Conservation (phyloP, 2,888 invertebrate species). For the Cenopis cana region DNA sequence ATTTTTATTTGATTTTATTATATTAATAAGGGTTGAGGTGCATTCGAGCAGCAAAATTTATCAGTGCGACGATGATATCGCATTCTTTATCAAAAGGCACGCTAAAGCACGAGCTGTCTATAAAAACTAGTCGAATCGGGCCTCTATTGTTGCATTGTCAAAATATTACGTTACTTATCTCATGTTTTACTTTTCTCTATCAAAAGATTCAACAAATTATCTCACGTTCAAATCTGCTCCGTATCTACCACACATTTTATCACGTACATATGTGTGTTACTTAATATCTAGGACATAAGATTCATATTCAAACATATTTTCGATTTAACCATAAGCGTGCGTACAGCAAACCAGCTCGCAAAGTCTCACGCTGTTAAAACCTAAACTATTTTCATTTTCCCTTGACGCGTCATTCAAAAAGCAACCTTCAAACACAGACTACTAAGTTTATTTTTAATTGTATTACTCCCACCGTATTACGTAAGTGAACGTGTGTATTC, state of each 20-base stretch:
- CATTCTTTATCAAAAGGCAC: background rate
- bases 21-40: no score
- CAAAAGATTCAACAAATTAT: background rate
- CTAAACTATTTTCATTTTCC: constrained; percentile 9
- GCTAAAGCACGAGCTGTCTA: background rate
- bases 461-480: constrained; percentile 7
- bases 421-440: background rate
- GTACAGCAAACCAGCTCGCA: background rate
- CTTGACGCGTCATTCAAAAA: constrained; percentile 1
- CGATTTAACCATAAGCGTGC: background rate
- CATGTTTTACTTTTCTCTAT: background rate
- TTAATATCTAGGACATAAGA: background rate
- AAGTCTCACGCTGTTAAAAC: constrained; percentile 24
- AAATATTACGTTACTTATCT: background rate
- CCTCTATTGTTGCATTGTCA: background rate
- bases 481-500: constrained; percentile 40
- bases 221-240: constrained; percentile 9
- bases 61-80: background rate
- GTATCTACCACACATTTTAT: background rate
- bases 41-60: no score
- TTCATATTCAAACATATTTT: background rate
- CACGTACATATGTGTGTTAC: constrained; percentile 15
- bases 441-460: constrained; percentile 1
- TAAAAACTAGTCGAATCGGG: background rate
- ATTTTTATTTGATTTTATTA: no score